These are phyloP conservation scores for Micromussa lordhowensis DNA, from an alignment of 92 coral and sea anemone species.

Conservation along the genomic window DNA sequence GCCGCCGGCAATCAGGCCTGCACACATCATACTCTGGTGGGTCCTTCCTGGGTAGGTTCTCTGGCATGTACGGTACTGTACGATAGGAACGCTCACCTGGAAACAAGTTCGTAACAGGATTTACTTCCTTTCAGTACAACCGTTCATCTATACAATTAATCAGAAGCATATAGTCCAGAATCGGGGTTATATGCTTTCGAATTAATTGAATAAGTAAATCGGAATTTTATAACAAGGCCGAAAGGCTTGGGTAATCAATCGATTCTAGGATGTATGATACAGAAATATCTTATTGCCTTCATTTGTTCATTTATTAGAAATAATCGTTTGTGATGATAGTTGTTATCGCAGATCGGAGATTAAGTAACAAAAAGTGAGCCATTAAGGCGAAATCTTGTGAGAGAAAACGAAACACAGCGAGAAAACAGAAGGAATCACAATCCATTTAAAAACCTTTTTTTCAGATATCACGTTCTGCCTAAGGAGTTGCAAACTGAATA, in stretches of 20 bases:
- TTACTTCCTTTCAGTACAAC: too few species aligned
- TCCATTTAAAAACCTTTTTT: too few species aligned
- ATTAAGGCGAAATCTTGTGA: background rate
- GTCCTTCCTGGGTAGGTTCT: constrained; percentile 4
- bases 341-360: too few species aligned
- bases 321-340: background rate
- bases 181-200: too few species aligned
- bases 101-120: background rate
- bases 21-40: constrained; percentile 25
- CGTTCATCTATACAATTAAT: too few species aligned
- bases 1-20: constrained; percentile 17
- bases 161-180: too few species aligned
- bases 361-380: background rate
- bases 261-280: background rate
- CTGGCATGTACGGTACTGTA: constrained; percentile 16
- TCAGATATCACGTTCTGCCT: too few species aligned
- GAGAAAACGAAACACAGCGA: too few species aligned
- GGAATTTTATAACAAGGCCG: background rate
- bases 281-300: background rate
- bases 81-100: constrained; percentile 27
- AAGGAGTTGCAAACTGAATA: background rate
- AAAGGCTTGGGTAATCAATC: background rate
- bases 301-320: background rate
- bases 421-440: too few species aligned
- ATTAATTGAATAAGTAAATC: background rate